Conservation (phyloP, 2,113 vertebrate genomes). For the Myotis yumanensis region DNA sequence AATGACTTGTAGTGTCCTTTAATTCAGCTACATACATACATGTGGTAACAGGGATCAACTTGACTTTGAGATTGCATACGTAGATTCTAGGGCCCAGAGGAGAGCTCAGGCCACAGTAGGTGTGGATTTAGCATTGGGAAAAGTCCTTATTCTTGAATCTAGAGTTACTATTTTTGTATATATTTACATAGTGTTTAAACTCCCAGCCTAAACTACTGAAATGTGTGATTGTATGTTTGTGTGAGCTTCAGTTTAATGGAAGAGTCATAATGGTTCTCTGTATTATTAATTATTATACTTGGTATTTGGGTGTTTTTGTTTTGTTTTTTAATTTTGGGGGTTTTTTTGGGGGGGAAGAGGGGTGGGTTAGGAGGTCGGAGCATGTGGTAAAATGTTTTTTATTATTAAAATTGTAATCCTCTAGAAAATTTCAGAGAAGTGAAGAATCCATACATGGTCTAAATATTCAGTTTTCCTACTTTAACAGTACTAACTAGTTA, state of each 20-base stretch:
- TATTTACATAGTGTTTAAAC: slow-evolving; percentile 82
- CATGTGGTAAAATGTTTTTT: slow-evolving; percentile 61
- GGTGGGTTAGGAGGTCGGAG: neutral
- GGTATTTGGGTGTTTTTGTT: slow-evolving; percentile 67
- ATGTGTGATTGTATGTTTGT: slow-evolving; percentile 84
- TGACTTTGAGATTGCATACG: slow-evolving; percentile 60
- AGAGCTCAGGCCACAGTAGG: slow-evolving; percentile 76
- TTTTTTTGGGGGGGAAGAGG: neutral
- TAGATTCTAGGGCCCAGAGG: slow-evolving; percentile 74
- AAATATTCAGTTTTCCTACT: slow-evolving; percentile 51
- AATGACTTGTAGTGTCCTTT: slow-evolving; percentile 59
- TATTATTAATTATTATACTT: slow-evolving; percentile 65
- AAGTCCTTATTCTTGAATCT: slow-evolving; percentile 80
- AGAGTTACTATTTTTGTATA: slow-evolving; percentile 83
- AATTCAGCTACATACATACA: slow-evolving; percentile 35
- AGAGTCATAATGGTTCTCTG: slow-evolving; percentile 75
- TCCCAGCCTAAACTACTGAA: slow-evolving; percentile 87
- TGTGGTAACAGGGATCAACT: slow-evolving; percentile 57
- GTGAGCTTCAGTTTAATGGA: slow-evolving; percentile 80
- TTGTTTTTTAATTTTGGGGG: slow-evolving; percentile 50
- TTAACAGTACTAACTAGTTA: slow-evolving; percentile 66
- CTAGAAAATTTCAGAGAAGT: slow-evolving; percentile 65
- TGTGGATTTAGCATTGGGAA: slow-evolving; percentile 78
- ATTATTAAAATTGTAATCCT: slow-evolving; percentile 50
- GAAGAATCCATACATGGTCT: slow-evolving; percentile 70